Evolutionary conservation across 2,797 vertebrate genomes (phyloP), one percentile per base, ranked within the genome.

Genomic region (Rhynchonycteris naso): DNA sequence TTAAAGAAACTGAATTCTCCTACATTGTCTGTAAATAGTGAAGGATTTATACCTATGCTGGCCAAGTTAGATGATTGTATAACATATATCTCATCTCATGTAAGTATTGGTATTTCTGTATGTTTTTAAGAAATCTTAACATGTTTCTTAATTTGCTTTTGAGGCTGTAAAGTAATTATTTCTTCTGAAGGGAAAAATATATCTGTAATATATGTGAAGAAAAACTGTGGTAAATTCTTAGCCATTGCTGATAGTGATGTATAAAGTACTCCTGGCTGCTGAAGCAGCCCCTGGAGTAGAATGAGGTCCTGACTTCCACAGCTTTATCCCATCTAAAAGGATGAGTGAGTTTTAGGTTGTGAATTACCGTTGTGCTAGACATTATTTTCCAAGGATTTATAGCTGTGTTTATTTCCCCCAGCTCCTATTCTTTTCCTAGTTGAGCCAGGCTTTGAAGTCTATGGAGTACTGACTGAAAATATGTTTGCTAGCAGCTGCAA

Each of bases 11-110:
- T 99, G 98, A 99, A 99, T 98, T 99, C 99, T 0, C 98, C 99
- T n/a, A 99, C 99, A 0, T 97, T 99, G 88, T 99, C 99, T 1
- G 99, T 99, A 98, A 99, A 99, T 98, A 99, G 99, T 96, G 99
- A 99, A 98, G 99, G 99, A 95, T 99, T 99, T 98, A 99, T 99
- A 97, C 99, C 99, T 33, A 99, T 99, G 99, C 98, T 99, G 83
- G 99, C 99, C 71, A 99, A 99, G 96, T 97, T 99, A 96, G 99
- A 99, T 97, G 99, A 99, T 97, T 99, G 99, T 98, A 99, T 99
- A 96, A 98, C 99, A 47, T 99, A 99, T 85, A 99, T 99, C 97
- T 99, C 99, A 54, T 99, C 99, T 14, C 99, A 99, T 95, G 99
- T 99, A 98, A 99, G 99, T 99, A 92, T 61, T 81, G 4, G 33